Conservation (phyloP, 2,888 invertebrate species). For the Nymphalis c-album region DNA sequence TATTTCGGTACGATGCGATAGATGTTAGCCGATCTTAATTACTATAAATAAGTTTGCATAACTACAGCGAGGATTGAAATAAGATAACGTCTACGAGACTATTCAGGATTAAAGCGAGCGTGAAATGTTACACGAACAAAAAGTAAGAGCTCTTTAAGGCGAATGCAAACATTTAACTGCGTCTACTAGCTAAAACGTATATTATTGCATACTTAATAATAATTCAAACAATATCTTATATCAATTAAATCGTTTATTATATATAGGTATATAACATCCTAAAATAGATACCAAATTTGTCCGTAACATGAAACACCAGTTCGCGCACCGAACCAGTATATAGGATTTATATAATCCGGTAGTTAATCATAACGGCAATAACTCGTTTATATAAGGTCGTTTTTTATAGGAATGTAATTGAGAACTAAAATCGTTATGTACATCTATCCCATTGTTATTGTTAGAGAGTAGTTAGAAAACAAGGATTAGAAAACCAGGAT, state of each 20-base stretch:
- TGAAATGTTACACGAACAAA: slow-evolving; percentile 48
- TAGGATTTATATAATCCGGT: slow-evolving; percentile 9
- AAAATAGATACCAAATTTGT: slow-evolving; percentile 1
- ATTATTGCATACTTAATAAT: too few species aligned
- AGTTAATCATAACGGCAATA: slow-evolving; percentile 3
- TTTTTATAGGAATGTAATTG: not conserved
- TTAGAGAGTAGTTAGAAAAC: too few species aligned
- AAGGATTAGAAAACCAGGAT: too few species aligned
- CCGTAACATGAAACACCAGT: slow-evolving; percentile 7
- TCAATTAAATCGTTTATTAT: too few species aligned
- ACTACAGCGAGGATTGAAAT: slow-evolving; percentile 14
- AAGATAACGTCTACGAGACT: slow-evolving; percentile 37
- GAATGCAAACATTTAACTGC: slow-evolving; percentile 64
- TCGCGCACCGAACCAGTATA: not conserved
- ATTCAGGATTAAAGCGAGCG: slow-evolving; percentile 53
- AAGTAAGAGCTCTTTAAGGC: slow-evolving; percentile 43
- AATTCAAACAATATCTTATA: not conserved
- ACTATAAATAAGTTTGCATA: slow-evolving; percentile 17
- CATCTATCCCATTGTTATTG: too few species aligned
- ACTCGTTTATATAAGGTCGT: not conserved
- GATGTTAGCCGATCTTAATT: slow-evolving; percentile 23
- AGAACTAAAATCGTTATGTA: too few species aligned
- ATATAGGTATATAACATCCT: slow-evolving; percentile 1
- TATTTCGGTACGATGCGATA: slow-evolving; percentile 26
- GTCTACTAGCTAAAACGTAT: slow-evolving; percentile 51